phyloP scores from a whole-genome alignment of 64 coral and sea anemone genomes.

The Platygyra sinensis region DNA sequence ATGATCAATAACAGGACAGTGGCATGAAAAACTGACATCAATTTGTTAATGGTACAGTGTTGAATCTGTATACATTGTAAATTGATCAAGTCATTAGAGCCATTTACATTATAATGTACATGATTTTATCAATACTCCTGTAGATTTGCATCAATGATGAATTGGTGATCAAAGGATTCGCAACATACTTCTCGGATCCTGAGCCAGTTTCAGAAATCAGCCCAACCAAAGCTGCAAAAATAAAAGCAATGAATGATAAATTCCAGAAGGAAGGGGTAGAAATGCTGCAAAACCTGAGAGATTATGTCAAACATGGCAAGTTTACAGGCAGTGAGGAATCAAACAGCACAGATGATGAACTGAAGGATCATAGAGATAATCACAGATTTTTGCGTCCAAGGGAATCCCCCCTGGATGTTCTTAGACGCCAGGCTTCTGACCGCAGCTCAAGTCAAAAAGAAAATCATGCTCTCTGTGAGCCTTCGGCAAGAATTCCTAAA shows the following conservation, averaged over 20 bases:
- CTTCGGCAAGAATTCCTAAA: not conserved
- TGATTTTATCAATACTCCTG: slow-evolving; percentile 8
- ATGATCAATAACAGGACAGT: too few relatives aligned
- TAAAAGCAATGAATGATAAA: not conserved
- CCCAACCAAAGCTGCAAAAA: slow-evolving; percentile 33
- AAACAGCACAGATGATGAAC: slow-evolving; percentile 25
- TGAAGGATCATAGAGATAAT: not conserved
- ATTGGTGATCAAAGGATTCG: slow-evolving; percentile 82
- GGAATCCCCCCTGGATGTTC: slow-evolving; percentile 25
- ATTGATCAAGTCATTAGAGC: too few relatives aligned
- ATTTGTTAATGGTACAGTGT: too few relatives aligned
- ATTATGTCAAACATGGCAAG: slow-evolving; percentile 34
- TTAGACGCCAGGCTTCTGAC: not conserved
- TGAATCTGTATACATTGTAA: too few relatives aligned
- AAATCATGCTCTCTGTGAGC: not conserved
- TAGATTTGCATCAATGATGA: slow-evolving; percentile 97
- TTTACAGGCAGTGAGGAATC: slow-evolving; percentile 25
- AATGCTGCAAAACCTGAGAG: slow-evolving; percentile 18
- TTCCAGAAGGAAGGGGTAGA: slow-evolving; percentile 42
- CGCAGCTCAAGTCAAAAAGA: not conserved
- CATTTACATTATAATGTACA: too few relatives aligned
- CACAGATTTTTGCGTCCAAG: not conserved
- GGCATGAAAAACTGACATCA: too few relatives aligned
- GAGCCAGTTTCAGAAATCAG: not conserved
- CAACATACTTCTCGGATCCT: slow-evolving; percentile 29